Evolutionary conservation across 2,888 invertebrate genomes (phyloP), one percentile per base, ranked within the genome.

Genomic region (Drosophila phalerata): DNA sequence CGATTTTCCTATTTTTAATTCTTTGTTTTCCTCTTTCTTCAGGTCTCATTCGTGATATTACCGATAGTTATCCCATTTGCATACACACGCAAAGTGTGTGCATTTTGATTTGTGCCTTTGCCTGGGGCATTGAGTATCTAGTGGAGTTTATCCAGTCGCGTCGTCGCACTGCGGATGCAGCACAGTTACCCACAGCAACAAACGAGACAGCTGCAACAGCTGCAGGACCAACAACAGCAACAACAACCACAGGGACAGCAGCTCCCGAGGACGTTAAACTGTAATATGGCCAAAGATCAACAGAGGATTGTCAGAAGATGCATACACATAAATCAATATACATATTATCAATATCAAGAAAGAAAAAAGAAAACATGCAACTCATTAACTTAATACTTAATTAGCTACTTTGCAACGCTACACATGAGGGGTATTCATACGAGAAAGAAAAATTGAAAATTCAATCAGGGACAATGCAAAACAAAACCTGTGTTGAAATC

Each of bases 11-110:
- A 17, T 37, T 49, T 11, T 3, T 19, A 43, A 56, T 13, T 37
- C 5, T 2, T 5, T 6, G 48, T 0, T 28, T 28, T 8, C 1
- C 6, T 1, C 4, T 6, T 11, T 53, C 40, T 42, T 61, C 75
- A 67, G 61, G 63, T 83, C 94, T 94, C 78, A 95, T 96, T 40
- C 93, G 96, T 83, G 96, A 96, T 89, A 93, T 93, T 74, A 95
- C 96, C 5, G 93, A 93, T 56, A 96, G 96, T 87, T 96, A 94
- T 89, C 94, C 95, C 0, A 93, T 94, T 8, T 96, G 95, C 90
- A 95, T 96, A 67, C 96, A 96, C 92, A 94, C 95, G 5, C 96
- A 96, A 90, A 95, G 95, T 69, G 93, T 95, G 6, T 93, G 96
- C 69, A 96, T 96, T 49, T 93, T 95, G 93, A 92, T 95, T 0